Evolutionary conservation across 2,113 vertebrate genomes (phyloP).

Genomic region (Pycnonotus jocosus): DNA sequence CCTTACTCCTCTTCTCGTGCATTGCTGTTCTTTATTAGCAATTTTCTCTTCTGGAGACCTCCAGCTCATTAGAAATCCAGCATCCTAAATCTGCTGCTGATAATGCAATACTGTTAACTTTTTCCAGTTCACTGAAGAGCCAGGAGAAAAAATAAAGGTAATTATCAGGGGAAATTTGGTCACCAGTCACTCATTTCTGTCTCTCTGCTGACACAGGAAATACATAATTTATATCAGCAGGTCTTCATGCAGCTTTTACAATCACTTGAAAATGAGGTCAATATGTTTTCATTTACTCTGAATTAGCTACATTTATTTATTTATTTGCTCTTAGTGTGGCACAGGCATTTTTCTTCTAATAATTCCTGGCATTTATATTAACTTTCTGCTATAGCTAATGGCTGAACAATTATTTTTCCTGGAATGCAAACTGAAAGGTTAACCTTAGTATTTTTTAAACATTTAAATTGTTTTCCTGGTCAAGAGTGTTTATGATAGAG

Average conservation of each 20-base stretch:
- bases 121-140: neutral
- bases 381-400: slow-evolving; percentile 30
- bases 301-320: slow-evolving; percentile 3
- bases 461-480: neutral
- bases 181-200: neutral
- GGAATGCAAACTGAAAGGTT: slow-evolving; percentile 33
- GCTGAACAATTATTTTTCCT: slow-evolving; percentile 11
- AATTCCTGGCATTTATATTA: slow-evolving; percentile 29
- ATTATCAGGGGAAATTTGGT: neutral
- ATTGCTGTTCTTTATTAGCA: neutral
- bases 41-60: neutral
- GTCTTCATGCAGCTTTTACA: neutral
- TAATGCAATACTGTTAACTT: neutral
- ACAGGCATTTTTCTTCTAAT: slow-evolving; percentile 15
- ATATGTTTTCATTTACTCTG: slow-evolving; percentile 20
- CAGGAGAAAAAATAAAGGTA: neutral
- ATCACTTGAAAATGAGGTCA: slow-evolving; percentile 24
- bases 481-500: neutral
- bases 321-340: neutral
- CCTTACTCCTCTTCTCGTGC: neutral
- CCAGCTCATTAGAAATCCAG: neutral
- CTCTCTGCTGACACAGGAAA: neutral
- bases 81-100: neutral
- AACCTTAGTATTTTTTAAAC: neutral
- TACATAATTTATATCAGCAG: slow-evolving; percentile 10